These are phyloP conservation scores for Lysiphlebus fabarum DNA, from an alignment of 1,140 invertebrate genomes.

Conservation along the genomic window DNA sequence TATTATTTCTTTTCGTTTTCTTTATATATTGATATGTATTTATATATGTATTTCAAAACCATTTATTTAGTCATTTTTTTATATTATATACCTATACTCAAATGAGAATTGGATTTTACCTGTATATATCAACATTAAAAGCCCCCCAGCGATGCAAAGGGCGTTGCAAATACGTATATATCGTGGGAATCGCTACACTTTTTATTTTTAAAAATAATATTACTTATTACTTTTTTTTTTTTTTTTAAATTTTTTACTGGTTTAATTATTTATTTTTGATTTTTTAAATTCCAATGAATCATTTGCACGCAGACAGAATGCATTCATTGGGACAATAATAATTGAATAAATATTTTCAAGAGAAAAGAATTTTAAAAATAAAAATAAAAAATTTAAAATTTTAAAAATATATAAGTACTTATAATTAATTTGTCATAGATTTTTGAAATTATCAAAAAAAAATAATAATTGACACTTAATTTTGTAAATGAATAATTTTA, in stretches of 20 bases:
- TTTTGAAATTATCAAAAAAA: neutral
- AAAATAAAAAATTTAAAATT: too few relatives aligned
- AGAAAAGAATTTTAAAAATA: neutral
- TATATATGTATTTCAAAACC: conserved; percentile 18
- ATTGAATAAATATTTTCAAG: neutral
- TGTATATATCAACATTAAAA: conserved; percentile 7
- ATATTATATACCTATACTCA: too few relatives aligned
- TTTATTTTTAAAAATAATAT: neutral
- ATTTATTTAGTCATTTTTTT: conserved; percentile 24
- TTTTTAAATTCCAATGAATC: too few relatives aligned
- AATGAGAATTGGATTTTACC: too few relatives aligned
- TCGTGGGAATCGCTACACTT: conserved; percentile 24
- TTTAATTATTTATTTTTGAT: neutral
- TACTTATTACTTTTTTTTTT: conserved; percentile 1
- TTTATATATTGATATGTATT: conserved; percentile 6
- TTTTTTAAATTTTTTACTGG: neutral
- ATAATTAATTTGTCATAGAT: too few relatives aligned
- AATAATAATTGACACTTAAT: too few relatives aligned
- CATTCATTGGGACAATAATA: too few relatives aligned
- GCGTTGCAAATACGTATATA: conserved; percentile 7
- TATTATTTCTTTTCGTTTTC: conserved; percentile 16
- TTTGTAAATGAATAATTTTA: neutral
- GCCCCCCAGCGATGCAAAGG: conserved; percentile 14
- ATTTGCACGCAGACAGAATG: too few relatives aligned
- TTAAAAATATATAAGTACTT: too few relatives aligned